Percentiles rank a stretch among this genome's conserved stretches.
Conservation (phyloP, 2,113 vertebrate species). For the Saimiri boliviensis region DNA sequence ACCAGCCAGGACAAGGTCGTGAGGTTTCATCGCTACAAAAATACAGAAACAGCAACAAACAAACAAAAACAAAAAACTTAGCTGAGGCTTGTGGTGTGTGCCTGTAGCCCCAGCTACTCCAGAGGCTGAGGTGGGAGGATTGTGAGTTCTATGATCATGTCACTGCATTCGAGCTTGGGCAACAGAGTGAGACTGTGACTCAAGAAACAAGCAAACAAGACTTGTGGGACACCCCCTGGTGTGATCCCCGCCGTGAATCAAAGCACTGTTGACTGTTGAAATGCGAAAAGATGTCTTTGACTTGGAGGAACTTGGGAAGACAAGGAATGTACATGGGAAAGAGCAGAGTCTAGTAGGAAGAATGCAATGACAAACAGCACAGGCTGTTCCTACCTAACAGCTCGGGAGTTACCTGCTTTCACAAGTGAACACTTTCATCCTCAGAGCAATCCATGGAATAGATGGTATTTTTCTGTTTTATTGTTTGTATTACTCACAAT, state of each 20-base stretch:
- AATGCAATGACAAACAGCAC: background rate
- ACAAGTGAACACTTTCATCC: background rate
- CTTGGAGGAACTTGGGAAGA: background rate
- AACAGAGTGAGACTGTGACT: too few relatives aligned
- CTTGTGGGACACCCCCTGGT: rapidly evolving
- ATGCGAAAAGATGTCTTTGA: background rate
- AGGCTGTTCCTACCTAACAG: background rate
- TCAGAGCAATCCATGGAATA: background rate
- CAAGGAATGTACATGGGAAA: background rate
- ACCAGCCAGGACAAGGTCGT: too few relatives aligned
- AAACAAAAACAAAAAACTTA: too few relatives aligned
- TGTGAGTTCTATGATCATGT: too few relatives aligned
- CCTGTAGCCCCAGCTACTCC: too few relatives aligned
- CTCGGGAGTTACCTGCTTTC: background rate
- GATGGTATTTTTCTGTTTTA: background rate
- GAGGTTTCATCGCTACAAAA: too few relatives aligned
- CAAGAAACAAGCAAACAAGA: too few relatives aligned
- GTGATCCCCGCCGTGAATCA: background rate
- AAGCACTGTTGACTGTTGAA: background rate
- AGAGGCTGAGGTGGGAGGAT: too few relatives aligned
- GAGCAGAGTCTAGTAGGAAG: background rate
- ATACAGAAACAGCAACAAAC: too few relatives aligned
- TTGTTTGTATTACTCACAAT: background rate
- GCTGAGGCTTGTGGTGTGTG: too few relatives aligned
- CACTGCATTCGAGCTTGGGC: too few relatives aligned